A percentile compares a stretch with the other conserved stretches of the same genome.
phyloP scores from a whole-genome alignment of 2,797 vertebrate genomes.

The Eospalax fontanierii region DNA sequence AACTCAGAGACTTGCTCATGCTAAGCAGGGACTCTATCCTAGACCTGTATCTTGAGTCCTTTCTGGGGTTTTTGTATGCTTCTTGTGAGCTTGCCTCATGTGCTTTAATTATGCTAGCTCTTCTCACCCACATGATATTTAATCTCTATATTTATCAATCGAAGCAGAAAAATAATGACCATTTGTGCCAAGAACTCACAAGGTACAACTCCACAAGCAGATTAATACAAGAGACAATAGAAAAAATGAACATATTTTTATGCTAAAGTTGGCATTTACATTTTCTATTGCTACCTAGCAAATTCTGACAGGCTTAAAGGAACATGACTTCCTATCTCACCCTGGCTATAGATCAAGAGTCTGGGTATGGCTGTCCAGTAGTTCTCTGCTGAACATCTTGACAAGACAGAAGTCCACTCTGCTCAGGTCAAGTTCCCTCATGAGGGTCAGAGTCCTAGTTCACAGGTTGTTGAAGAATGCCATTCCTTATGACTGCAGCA shows the following conservation, averaged over 20 bases:
- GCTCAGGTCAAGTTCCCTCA: not conserved
- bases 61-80: not conserved
- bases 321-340: not conserved
- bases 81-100: not conserved
- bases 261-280: not conserved
- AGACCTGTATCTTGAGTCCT: not conserved
- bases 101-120: not conserved
- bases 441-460: not conserved
- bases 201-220: not conserved
- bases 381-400: not conserved
- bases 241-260: not conserved
- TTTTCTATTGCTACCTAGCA: not conserved
- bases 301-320: not conserved
- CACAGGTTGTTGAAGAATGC: not conserved
- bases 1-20: not conserved
- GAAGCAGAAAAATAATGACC: not conserved
- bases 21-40: not conserved
- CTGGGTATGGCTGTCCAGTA: no score
- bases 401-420: not conserved
- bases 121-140: not conserved
- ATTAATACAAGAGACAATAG: constrained; percentile 3
- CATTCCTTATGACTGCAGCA: not conserved
- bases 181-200: not conserved
- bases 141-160: not conserved
- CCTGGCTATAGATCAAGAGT: not conserved